phyloP scores from a whole-genome alignment of 1,140 invertebrate species.

The Vanessa atalanta region DNA sequence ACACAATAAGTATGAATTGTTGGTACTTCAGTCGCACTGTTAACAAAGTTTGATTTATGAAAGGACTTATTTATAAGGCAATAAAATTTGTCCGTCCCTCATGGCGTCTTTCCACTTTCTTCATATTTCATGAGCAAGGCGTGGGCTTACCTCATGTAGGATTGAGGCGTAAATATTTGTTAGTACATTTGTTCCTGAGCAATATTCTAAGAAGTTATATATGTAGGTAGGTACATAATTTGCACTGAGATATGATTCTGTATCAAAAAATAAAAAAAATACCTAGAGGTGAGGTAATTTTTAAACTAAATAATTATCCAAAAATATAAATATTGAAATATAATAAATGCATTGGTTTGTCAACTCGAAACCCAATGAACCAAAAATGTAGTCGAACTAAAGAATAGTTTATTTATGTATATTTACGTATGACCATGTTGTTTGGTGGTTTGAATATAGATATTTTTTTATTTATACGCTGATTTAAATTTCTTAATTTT shows the following conservation, averaged over 20 bases:
- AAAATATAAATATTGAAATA: too few relatives aligned
- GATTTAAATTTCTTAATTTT: too few relatives aligned
- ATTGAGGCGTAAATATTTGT: slow-evolving; percentile 32
- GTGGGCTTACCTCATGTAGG: slow-evolving; percentile 24
- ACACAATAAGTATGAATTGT: too few relatives aligned
- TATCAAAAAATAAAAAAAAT: neutral
- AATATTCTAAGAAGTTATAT: slow-evolving; percentile 32
- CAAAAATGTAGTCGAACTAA: too few relatives aligned
- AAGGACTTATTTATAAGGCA: slow-evolving; percentile 36
- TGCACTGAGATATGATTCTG: neutral
- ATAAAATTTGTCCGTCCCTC: slow-evolving; percentile 40
- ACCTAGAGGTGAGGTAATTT: too few relatives aligned
- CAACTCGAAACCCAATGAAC: too few relatives aligned
- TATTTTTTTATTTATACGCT: too few relatives aligned
- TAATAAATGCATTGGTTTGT: too few relatives aligned
- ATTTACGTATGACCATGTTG: too few relatives aligned
- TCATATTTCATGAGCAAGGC: slow-evolving; percentile 35
- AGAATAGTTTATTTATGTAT: too few relatives aligned
- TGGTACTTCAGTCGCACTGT: neutral
- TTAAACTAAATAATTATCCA: too few relatives aligned
- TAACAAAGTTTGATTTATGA: slow-evolving; percentile 30
- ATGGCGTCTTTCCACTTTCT: slow-evolving; percentile 32
- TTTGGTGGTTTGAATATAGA: too few relatives aligned
- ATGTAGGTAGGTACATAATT: neutral
- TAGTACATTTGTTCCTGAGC: slow-evolving; percentile 26